Conservation (phyloP, 1,140 invertebrate genomes). For the Drosophila littoralis region DNA sequence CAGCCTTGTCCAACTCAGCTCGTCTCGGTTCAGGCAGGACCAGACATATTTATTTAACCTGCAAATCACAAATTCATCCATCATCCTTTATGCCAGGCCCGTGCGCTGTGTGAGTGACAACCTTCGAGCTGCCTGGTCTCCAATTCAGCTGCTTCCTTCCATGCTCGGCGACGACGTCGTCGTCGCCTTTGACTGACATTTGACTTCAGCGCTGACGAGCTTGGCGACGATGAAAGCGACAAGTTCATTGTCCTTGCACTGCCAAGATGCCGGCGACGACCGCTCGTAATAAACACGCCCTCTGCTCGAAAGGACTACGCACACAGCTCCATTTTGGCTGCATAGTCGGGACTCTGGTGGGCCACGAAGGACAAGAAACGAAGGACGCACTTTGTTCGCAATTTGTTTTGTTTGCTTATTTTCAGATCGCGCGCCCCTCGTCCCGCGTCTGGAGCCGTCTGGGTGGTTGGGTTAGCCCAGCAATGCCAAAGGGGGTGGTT, state of each 20-base stretch:
- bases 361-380: neutral
- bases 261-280: slow-evolving; percentile 21
- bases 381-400: slow-evolving; percentile 82
- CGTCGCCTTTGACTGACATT: slow-evolving; percentile 78
- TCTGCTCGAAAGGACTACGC: slow-evolving; percentile 47
- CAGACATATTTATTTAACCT: slow-evolving; percentile 79
- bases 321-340: slow-evolving; percentile 23
- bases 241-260: slow-evolving; percentile 80
- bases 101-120: slow-evolving; percentile 60
- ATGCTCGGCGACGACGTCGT: slow-evolving; percentile 32
- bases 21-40: neutral
- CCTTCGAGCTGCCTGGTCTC: slow-evolving; percentile 26
- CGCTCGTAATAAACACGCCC: slow-evolving; percentile 72
- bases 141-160: slow-evolving; percentile 34
- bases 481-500: slow-evolving; percentile 30
- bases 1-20: slow-evolving; percentile 20
- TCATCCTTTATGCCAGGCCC: slow-evolving; percentile 69
- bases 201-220: slow-evolving; percentile 77
- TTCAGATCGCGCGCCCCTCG: slow-evolving; percentile 48
- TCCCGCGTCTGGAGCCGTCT: slow-evolving; percentile 36
- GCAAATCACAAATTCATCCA: slow-evolving; percentile 83
- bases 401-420: slow-evolving; percentile 81
- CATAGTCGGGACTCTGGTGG: neutral
- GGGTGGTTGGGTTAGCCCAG: neutral
- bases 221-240: slow-evolving; percentile 73